These are phyloP conservation scores for Nansenia antarctica DNA, from an alignment of 2,113 vertebrate genomes.

Conservation along the genomic window DNA sequence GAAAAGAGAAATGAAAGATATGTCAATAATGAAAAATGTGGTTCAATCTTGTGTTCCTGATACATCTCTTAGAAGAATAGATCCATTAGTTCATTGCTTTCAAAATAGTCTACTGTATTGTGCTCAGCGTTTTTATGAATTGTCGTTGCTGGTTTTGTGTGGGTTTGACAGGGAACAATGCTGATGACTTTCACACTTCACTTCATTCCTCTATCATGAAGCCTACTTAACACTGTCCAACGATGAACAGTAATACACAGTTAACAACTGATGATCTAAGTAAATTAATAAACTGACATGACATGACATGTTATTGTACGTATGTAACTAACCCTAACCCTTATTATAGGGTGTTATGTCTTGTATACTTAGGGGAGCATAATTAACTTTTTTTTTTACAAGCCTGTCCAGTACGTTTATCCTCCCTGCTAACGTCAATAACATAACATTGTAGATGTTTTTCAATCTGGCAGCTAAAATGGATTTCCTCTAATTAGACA, in stretches of 20 bases:
- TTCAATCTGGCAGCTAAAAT: background rate
- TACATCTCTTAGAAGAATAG: constrained; percentile 1
- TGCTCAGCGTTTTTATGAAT: background rate
- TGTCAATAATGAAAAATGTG: background rate
- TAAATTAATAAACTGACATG: too few species aligned
- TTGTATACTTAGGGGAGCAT: too few species aligned
- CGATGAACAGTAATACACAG: too few species aligned
- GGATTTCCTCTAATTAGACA: background rate
- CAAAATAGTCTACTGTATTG: background rate
- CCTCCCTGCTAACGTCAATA: background rate
- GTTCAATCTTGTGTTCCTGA: background rate
- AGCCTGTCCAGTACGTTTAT: background rate
- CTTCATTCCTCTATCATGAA: too few species aligned
- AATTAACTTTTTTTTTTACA: too few species aligned
- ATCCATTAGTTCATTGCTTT: background rate
- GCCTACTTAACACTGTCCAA: too few species aligned
- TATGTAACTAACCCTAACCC: too few species aligned
- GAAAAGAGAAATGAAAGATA: background rate
- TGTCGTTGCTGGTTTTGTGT: background rate
- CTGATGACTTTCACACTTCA: too few species aligned
- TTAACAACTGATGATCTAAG: too few species aligned
- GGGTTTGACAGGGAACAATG: too few species aligned
- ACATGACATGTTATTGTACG: too few species aligned
- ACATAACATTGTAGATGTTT: background rate
- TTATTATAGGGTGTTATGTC: too few species aligned